These are phyloP conservation scores for Carpatolechia fugitivella DNA, from an alignment of 2,888 invertebrate species.

Conservation along the genomic window DNA sequence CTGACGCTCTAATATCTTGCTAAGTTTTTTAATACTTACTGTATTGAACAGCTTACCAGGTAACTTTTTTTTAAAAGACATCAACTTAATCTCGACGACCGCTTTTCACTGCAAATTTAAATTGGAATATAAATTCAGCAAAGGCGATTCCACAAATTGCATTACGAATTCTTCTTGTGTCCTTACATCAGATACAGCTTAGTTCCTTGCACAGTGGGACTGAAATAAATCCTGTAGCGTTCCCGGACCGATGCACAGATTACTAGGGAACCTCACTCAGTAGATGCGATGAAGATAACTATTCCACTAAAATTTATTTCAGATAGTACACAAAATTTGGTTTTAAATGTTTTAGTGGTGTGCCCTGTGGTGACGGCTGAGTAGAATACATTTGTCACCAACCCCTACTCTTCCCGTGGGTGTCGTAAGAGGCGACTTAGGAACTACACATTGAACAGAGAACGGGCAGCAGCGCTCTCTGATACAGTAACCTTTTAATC, in stretches of 20 bases:
- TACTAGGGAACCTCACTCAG: slow-evolving; percentile 35
- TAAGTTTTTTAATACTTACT: no score
- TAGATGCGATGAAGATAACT: slow-evolving; percentile 41
- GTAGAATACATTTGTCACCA: no score
- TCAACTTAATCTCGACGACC: neutral
- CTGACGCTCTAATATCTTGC: no score
- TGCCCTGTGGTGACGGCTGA: no score
- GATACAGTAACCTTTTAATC: no score
- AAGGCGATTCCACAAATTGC: slow-evolving; percentile 7
- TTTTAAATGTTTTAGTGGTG: neutral
- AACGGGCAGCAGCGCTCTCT: no score
- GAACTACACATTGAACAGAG: no score
- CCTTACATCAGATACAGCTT: slow-evolving; percentile 7
- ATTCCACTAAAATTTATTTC: slow-evolving; percentile 14
- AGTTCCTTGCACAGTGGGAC: slow-evolving; percentile 11
- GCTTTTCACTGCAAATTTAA: neutral
- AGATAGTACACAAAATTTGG: neutral
- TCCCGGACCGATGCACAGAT: slow-evolving; percentile 23
- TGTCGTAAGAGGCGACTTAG: no score
- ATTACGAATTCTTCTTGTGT: slow-evolving; percentile 7
- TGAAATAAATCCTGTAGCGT: slow-evolving; percentile 18
- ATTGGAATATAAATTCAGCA: slow-evolving; percentile 3
- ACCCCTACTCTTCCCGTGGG: no score
- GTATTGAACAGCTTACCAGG: no score
- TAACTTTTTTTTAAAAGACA: neutral